phyloP scores from a whole-genome alignment of 2,797 vertebrate species.

The Falco columbarius region DNA sequence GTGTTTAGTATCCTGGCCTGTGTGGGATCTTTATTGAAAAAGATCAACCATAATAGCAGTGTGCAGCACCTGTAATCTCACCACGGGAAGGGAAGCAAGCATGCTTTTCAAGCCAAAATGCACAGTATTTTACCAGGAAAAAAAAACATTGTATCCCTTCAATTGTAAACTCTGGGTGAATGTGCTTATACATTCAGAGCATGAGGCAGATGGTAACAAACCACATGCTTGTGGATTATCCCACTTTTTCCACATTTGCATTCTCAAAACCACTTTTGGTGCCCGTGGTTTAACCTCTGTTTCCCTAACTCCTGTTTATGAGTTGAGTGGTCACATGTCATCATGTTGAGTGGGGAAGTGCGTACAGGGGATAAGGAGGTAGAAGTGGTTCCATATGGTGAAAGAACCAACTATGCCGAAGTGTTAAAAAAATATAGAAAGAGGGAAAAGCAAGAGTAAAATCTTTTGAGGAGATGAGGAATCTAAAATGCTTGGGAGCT shows the following conservation, averaged over 20 bases:
- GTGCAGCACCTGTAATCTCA: constrained; percentile 15
- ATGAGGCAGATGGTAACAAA: constrained; percentile 70
- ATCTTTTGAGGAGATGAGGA: neutral
- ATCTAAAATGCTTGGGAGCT: neutral
- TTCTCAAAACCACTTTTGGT: constrained; percentile 72
- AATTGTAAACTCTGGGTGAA: constrained; percentile 54
- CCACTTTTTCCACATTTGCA: constrained; percentile 77
- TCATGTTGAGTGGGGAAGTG: constrained; percentile 73
- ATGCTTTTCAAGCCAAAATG: constrained; percentile 42
- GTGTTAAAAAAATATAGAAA: constrained; percentile 3
- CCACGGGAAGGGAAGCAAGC: neutral
- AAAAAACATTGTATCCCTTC: constrained; percentile 18
- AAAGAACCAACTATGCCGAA: constrained; percentile 31
- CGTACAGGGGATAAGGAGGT: constrained; percentile 66
- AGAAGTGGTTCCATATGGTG: constrained; percentile 68
- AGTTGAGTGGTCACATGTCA: constrained; percentile 75
- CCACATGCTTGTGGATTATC: constrained; percentile 77
- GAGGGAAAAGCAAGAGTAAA: neutral
- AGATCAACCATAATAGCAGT: constrained; percentile 29
- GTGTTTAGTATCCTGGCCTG: neutral
- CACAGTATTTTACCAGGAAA: constrained; percentile 33
- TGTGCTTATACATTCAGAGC: constrained; percentile 38
- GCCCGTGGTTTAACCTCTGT: constrained; percentile 79
- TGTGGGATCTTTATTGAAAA: constrained; percentile 28
- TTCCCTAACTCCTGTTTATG: constrained; percentile 79